Conservation (phyloP, 2,113 vertebrate genomes). For the Perca flavescens region DNA sequence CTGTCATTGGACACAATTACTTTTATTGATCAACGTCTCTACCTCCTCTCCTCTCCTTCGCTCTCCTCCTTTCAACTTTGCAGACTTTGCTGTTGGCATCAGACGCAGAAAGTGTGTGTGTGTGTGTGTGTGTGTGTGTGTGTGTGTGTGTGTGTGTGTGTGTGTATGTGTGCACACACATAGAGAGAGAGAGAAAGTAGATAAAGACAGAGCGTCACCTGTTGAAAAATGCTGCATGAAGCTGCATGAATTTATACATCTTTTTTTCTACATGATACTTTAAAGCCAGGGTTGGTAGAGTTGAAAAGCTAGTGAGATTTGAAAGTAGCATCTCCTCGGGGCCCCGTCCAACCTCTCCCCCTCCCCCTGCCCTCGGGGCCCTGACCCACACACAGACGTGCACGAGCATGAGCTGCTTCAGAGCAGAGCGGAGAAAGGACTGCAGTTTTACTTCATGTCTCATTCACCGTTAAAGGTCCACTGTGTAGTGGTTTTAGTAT, state of each 20-base stretch:
- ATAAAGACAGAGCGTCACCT: not conserved
- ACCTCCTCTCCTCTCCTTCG: constrained; percentile 42
- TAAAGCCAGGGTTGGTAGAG: too few species aligned
- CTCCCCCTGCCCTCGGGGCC: too few species aligned
- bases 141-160: not conserved
- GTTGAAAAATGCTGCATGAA: not conserved
- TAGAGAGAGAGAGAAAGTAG: not conserved
- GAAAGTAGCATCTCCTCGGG: too few species aligned
- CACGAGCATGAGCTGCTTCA: too few species aligned
- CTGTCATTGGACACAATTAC: constrained; percentile 69
- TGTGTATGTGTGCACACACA: too few species aligned
- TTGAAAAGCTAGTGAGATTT: too few species aligned
- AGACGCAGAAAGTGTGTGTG: constrained; percentile 4
- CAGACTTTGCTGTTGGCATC: constrained; percentile 53
- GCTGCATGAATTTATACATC: not conserved
- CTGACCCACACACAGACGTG: too few species aligned
- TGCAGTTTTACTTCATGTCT: too few species aligned
- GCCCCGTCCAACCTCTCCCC: too few species aligned
- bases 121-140: constrained; percentile 19
- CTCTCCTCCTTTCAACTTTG: constrained; percentile 50
- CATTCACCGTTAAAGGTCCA: too few species aligned
- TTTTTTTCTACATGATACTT: not conserved
- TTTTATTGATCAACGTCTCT: constrained; percentile 67
- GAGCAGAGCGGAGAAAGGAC: too few species aligned
- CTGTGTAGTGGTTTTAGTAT: too few species aligned